These are phyloP conservation scores for Chaetops frenatus DNA, from an alignment of 2,113 vertebrate species.

Conservation along the genomic window DNA sequence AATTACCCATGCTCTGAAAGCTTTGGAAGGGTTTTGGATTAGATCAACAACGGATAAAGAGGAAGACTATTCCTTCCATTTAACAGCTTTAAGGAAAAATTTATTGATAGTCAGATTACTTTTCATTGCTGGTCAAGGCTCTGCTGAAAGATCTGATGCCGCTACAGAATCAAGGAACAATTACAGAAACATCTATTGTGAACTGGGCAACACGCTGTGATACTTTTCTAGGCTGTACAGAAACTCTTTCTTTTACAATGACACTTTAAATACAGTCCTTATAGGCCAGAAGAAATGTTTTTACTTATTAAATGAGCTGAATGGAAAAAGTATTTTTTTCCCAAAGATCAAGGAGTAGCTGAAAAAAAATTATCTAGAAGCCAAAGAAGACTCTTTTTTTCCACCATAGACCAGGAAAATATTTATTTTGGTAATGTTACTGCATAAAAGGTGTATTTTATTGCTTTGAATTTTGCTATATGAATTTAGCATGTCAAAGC, in stretches of 20 bases:
- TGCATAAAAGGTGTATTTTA: not conserved
- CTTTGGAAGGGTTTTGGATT: not conserved
- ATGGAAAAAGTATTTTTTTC: not conserved
- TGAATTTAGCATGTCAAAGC: not conserved
- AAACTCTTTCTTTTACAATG: not conserved
- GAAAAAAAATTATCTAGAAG: not conserved
- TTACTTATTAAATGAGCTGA: not conserved
- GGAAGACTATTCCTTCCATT: not conserved
- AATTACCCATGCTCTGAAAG: not conserved
- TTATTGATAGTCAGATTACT: not conserved
- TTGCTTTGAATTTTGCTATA: not conserved
- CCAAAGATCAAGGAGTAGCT: not conserved
- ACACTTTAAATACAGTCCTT: not conserved
- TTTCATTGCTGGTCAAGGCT: constrained; percentile 24
- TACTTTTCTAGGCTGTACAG: not conserved
- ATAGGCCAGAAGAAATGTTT: not conserved
- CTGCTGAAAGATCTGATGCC: constrained; percentile 25
- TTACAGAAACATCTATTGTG: constrained; percentile 51
- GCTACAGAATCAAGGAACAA: constrained; percentile 21
- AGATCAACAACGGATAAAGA: not conserved
- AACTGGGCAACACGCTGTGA: not conserved
- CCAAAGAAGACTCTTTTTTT: not conserved
- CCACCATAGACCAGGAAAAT: not conserved
- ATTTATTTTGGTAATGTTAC: not conserved
- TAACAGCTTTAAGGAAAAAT: not conserved